Evolutionary conservation across 2,888 invertebrate species (phyloP).

Genomic region (Sphaerophoria rueppellii): DNA sequence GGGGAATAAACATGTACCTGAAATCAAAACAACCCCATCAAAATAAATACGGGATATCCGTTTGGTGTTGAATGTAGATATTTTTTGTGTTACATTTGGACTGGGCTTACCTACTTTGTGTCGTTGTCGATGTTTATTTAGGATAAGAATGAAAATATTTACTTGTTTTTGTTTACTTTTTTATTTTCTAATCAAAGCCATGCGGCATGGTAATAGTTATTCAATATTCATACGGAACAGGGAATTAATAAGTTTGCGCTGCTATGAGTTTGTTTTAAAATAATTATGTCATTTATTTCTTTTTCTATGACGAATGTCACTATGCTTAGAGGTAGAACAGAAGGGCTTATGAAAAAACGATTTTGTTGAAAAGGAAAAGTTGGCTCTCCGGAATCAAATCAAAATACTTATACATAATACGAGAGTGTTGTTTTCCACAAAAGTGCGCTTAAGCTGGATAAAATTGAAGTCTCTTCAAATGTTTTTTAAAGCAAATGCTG

Average conservation of each 20-base stretch:
- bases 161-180: background rate
- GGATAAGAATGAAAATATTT: constrained; percentile 37
- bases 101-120: constrained; percentile 59
- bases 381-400: no score
- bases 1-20: constrained; percentile 1
- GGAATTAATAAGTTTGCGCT: constrained; percentile 9
- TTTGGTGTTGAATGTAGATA: constrained; percentile 39
- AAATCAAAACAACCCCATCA: constrained; percentile 51
- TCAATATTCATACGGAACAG: constrained; percentile 31
- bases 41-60: constrained; percentile 55
- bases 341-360: no score
- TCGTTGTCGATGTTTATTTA: constrained; percentile 24
- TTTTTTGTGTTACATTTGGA: constrained; percentile 38
- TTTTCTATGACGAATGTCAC: no score
- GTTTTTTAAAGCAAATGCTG: no score
- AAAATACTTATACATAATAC: no score
- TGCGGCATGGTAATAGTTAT: constrained; percentile 13
- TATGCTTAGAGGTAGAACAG: no score
- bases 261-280: background rate
- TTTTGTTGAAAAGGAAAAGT: no score
- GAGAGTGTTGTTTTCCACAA: no score
- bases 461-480: no score
- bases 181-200: constrained; percentile 42
- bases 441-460: no score
- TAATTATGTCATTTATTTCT: background rate